Evolutionary conservation across 2,888 invertebrate genomes (phyloP).

Genomic region (Apotomis capreana): DNA sequence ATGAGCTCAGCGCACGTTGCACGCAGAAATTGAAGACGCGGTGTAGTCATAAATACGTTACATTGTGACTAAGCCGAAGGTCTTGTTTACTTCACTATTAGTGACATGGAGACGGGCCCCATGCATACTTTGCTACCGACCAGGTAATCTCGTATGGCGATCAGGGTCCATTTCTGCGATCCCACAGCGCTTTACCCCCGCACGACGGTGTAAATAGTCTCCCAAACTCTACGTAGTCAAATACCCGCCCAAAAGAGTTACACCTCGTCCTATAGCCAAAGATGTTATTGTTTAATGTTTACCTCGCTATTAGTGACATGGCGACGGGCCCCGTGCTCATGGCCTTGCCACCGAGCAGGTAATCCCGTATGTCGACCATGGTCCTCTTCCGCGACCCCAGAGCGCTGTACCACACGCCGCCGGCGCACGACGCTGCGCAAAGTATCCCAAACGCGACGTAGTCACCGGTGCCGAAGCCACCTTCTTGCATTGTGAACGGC

Average conservation of each 20-base stretch:
- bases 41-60: too few relatives aligned
- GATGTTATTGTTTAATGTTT: slow-evolving; percentile 46
- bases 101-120: slow-evolving; percentile 86
- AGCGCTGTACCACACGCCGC: slow-evolving; percentile 88
- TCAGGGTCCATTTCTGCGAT: slow-evolving; percentile 64
- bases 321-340: slow-evolving; percentile 91
- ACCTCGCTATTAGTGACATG: slow-evolving; percentile 40
- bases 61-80: too few relatives aligned
- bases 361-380: slow-evolving; percentile 86
- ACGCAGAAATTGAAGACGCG: too few relatives aligned
- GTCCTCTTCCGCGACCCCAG: slow-evolving; percentile 77
- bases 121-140: slow-evolving; percentile 83
- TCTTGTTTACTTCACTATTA: slow-evolving; percentile 45
- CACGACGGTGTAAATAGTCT: background rate
- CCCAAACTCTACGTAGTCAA: background rate
- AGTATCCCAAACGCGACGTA: slow-evolving; percentile 89
- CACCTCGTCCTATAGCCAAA: too few relatives aligned
- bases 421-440: slow-evolving; percentile 87
- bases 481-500: slow-evolving; percentile 72
- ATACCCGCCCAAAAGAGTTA: too few relatives aligned
- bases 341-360: slow-evolving; percentile 89
- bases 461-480: slow-evolving; percentile 69
- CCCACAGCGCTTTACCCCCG: too few relatives aligned
- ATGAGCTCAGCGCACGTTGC: too few relatives aligned
- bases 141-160: slow-evolving; percentile 87